Base-by-base conservation (phyloP, 2,797 vertebrate genomes). In the Arnoldichthys spilopterus region DNA sequence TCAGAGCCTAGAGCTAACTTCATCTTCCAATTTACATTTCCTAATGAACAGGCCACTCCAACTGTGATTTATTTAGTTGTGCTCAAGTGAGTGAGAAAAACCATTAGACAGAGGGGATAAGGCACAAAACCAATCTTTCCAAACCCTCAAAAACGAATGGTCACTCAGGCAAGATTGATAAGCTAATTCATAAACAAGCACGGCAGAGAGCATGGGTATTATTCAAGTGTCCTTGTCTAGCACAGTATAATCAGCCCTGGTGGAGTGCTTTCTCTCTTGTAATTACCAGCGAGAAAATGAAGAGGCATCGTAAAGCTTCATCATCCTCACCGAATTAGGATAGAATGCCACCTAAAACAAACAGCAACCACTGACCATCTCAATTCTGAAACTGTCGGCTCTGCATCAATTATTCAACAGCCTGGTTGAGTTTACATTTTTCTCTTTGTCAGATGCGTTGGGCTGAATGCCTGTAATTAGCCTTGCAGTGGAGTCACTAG, bases 31-130 rank as follows among this genome's bases (percentile, higher is more conserved):
- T 80, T 78, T 85, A 66, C 56, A 80, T 73, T 78, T 72, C 67
- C 53, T 80, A 82, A 82, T 82, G 75, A 85, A 80, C 83, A 77
- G 78, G 73, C 83, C 78, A 72, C 78, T 77, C 64, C 32, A 85
- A n/a, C 72, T 80, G 81, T 76, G 83, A 85, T 82, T 85, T 82
- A 82, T 82, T 80, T 71, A 51, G 56, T 37, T 78, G 67, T 80
- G 74, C 49, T 69, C 74, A 75, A 85, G 70, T 43, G n/a, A 82
- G 79, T n/a, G 1, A 76, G 81, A 76, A 5, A 76, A 59, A 81
- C n/a, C 70, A 69, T 82, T 76, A 75, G 51, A 77, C 68, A 49
- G 72, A 77, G 20, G 34, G 69, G 51, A 74, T 68, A 72, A 83
- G 82, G 80, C 40, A 80, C 67, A 40, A 47, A 85, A 47, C 63